Base-by-base conservation (phyloP, 2,797 vertebrate species). In the Parotocinclus haroldoi region DNA sequence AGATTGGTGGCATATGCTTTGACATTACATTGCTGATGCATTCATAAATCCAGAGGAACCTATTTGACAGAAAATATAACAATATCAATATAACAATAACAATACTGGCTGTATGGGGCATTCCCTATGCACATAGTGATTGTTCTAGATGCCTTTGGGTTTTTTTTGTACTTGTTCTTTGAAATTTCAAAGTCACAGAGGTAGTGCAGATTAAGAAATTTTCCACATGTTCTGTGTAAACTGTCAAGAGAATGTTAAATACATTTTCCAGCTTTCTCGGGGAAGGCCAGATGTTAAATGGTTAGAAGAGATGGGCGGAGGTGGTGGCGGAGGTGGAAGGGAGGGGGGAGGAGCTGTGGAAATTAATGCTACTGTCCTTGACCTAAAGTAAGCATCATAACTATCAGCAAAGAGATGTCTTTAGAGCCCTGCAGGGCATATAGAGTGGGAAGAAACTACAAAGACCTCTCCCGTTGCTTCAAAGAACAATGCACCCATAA, bases 161-260 rank as follows among this genome's bases (percentile, higher is more conserved):
- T 82, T 78, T 89, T 88, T 91, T 89, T 80, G 90, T 86, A 88
- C 89, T 87, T n/a, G n/a, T n/a, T n/a, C n/a, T n/a, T n/a, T n/a
- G n/a, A n/a, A n/a, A n/a, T n/a, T n/a, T n/a, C n/a, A n/a, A n/a
- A n/a, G n/a, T n/a, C n/a, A n/a, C n/a, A n/a, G n/a, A n/a, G n/a
- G n/a, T n/a, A n/a, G n/a, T n/a, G 85, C 79, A 85, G 88, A 91
- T 92, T 90, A 90, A 90, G 86, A 89, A 89, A 90, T 93, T 94
- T 96, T 94, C 92, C 93, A 95, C 90, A 95, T 95, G 92, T 94
- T 89, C 85, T 79, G 79, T 84, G 27, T 87, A 55, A 89, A 92
- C 88, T 87, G 87, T 92, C 92, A 89, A 84, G 94, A 94, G 93
- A 94, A 93, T 94, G 91, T 94, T 90, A 91, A 92, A 96, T 89